phyloP scores from a whole-genome alignment of 1,140 invertebrate species.

The Sarcophaga peregrina region DNA sequence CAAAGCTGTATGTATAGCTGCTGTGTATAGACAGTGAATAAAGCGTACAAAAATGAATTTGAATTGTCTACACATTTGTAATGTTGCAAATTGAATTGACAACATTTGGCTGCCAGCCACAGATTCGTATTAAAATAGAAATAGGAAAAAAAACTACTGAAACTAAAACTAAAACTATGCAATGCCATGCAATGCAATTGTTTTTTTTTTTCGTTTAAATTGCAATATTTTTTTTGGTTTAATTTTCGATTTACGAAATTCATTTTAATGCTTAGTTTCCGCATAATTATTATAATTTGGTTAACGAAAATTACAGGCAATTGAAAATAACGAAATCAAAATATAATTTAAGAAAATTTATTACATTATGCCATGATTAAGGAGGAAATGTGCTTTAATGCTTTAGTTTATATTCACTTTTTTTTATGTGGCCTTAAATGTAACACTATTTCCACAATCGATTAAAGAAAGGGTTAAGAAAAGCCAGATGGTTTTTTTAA shows the following conservation, averaged over 20 bases:
- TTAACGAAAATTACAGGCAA: conserved; percentile 28
- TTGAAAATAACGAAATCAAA: conserved; percentile 15
- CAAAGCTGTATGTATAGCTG: neutral
- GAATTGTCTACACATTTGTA: conserved; percentile 21
- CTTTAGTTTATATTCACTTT: too few species aligned
- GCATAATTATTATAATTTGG: conserved; percentile 38
- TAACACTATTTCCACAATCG: too few species aligned
- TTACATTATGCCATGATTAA: neutral
- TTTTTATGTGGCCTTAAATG: too few species aligned
- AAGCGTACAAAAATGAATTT: neutral
- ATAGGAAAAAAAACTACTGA: neutral
- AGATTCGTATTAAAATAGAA: neutral
- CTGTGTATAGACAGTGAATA: too few species aligned
- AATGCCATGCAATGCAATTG: neutral
- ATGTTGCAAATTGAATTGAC: conserved; percentile 42
- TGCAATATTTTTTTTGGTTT: neutral
- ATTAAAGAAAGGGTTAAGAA: too few species aligned
- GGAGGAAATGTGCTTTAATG: neutral
- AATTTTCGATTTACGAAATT: conserved; percentile 10
- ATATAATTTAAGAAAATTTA: neutral
- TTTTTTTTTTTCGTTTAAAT: conserved; percentile 5
- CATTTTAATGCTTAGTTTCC: conserved; percentile 33
- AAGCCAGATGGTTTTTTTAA: too few species aligned
- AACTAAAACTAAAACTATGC: neutral
- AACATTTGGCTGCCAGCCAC: conserved; percentile 25